Evolutionary conservation across 2,113 vertebrate genomes (phyloP).

Genomic region (Thryonomys swinderianus): DNA sequence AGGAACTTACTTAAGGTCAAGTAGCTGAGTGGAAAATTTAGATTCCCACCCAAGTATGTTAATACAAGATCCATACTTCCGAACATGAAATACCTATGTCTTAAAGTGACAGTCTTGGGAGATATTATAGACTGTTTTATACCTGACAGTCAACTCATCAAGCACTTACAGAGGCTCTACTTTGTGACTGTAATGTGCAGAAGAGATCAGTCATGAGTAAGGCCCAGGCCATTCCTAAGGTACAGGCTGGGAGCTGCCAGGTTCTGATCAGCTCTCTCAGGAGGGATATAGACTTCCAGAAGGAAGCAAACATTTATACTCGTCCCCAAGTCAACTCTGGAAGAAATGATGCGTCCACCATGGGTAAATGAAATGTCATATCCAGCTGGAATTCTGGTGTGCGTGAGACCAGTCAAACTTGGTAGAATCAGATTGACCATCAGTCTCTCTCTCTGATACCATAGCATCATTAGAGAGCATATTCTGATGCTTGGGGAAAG

Average conservation of each 20-base stretch:
- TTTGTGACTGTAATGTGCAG: rapidly evolving
- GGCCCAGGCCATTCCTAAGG: no score
- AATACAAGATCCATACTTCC: neutral
- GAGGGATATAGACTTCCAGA: neutral
- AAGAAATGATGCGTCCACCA: neutral
- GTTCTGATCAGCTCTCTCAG: neutral
- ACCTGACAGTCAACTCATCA: no score
- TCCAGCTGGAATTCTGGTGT: neutral
- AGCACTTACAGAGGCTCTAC: rapidly evolving
- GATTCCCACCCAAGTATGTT: neutral
- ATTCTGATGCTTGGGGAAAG: neutral
- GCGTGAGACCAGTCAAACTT: neutral
- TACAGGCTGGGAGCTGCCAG: neutral
- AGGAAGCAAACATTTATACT: neutral
- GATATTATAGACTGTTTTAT: neutral
- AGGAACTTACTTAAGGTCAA: neutral
- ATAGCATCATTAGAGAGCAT: neutral
- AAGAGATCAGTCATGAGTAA: neutral
- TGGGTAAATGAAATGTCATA: neutral
- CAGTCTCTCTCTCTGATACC: neutral
- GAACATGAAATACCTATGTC: neutral
- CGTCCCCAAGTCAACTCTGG: neutral
- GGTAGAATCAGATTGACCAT: neutral
- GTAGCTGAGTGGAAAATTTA: neutral
- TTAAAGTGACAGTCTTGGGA: neutral